These are phyloP conservation scores for Ochropacha duplaris DNA, from an alignment of 2,888 invertebrate species.

Conservation along the genomic window DNA sequence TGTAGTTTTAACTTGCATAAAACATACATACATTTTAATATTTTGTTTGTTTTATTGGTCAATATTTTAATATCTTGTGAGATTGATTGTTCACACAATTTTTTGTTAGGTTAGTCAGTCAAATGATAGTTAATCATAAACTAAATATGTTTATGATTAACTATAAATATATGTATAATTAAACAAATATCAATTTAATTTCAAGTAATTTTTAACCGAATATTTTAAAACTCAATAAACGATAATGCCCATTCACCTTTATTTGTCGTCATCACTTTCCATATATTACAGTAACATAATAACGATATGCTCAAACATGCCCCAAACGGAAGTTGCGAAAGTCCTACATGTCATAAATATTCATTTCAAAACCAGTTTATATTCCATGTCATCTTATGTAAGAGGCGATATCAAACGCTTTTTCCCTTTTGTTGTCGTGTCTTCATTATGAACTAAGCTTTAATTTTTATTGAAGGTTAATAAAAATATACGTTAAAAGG, in stretches of 20 bases:
- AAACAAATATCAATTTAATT: too few relatives aligned
- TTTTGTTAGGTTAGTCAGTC: too few relatives aligned
- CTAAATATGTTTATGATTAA: too few relatives aligned
- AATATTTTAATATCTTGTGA: too few relatives aligned
- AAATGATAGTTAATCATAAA: too few relatives aligned
- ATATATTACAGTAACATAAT: conserved; percentile 27
- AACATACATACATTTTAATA: too few relatives aligned
- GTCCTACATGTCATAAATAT: conserved; percentile 57
- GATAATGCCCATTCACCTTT: background rate
- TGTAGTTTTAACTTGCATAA: too few relatives aligned
- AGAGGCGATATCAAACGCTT: background rate
- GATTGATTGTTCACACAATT: too few relatives aligned
- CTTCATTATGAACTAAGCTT: conserved; percentile 1
- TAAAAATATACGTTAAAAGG: conserved; percentile 29
- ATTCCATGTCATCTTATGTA: conserved; percentile 28
- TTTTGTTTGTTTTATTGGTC: too few relatives aligned
- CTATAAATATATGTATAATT: too few relatives aligned
- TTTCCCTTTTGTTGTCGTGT: background rate
- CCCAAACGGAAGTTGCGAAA: conserved; percentile 52
- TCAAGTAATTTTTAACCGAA: too few relatives aligned
- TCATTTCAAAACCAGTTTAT: conserved; percentile 46
- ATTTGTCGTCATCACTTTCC: conserved; percentile 13
- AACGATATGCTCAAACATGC: conserved; percentile 49
- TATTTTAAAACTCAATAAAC: background rate
- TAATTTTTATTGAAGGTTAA: conserved; percentile 10